These are phyloP conservation scores for Leptinotarsa tumamoca DNA, from an alignment of 2,888 invertebrate species.

Conservation along the genomic window DNA sequence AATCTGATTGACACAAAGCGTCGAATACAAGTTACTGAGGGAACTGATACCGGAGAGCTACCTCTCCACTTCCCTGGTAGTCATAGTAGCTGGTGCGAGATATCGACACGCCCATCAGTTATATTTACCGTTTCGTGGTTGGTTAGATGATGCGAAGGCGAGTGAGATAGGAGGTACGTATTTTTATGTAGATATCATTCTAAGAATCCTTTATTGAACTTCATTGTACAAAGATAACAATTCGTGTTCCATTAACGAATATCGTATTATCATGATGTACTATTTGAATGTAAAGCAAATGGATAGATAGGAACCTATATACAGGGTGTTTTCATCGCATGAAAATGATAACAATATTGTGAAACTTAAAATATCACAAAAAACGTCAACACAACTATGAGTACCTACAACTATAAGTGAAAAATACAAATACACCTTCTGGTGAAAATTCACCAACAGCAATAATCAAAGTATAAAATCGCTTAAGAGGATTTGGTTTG, in stretches of 20 bases:
- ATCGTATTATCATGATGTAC: slow-evolving; percentile 1
- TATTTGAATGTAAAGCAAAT: not conserved
- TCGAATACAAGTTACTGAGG: slow-evolving; percentile 26
- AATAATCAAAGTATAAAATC: too few species aligned
- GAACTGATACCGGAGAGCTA: slow-evolving; percentile 25
- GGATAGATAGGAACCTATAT: not conserved
- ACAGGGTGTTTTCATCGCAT: not conserved
- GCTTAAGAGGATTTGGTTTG: too few species aligned
- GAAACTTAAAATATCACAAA: too few species aligned
- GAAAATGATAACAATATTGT: too few species aligned
- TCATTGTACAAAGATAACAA: slow-evolving; percentile 12
- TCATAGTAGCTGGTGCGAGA: slow-evolving; percentile 28
- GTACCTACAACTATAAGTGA: too few species aligned
- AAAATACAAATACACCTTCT: too few species aligned
- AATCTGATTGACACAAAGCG: slow-evolving; percentile 19
- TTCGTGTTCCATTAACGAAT: slow-evolving; percentile 12
- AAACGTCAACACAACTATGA: too few species aligned
- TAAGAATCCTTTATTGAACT: slow-evolving; percentile 4
- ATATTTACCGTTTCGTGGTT: slow-evolving; percentile 15
- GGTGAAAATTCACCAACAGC: too few species aligned
- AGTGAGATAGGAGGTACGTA: slow-evolving; percentile 17
- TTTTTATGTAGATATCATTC: slow-evolving; percentile 15
- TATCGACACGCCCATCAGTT: slow-evolving; percentile 4
- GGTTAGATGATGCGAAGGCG: not conserved
- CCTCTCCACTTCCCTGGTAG: slow-evolving; percentile 32